Base-by-base conservation (phyloP, 2,888 invertebrate genomes). In the Anticlea derivata region DNA sequence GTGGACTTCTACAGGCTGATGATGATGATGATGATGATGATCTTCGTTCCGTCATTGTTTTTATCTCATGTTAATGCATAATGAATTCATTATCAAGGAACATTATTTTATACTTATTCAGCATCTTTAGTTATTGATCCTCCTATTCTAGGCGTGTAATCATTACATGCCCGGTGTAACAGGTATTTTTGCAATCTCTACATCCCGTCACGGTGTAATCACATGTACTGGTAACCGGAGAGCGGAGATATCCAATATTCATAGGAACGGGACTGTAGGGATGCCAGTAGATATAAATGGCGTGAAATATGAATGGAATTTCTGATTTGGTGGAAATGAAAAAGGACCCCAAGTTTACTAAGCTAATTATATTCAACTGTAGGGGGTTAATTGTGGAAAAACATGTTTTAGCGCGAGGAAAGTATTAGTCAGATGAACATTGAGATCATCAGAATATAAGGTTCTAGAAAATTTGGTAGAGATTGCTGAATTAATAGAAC, bases 241-340 rank as follows among this genome's bases (percentile, higher is more conserved):
- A 63, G 61, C 47, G 50, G 50, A 57, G 63, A 58, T 63, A 69
- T 65, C 52, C 48, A 66, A 70, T 70, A 68, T 63, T 63, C 58
- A 61, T 54, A 46, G 46, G 52, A 57, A 58, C 34, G 55, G 49
- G 46, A 22, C n/a, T 26, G 7, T 23, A 57, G 58, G 50, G 54
- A 31, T 52, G 56, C 55, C 23, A 7, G 22, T 33, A n/a, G 24
- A 2, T 6, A 13, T 29, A 27, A 22, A 6, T 17, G 29, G 20
- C 13, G 22, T 29, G n/a, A 44, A 44, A 38, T 34, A 39, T 50
- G 10, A 8, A 17, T 27, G 20, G 34, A 34, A 45, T 34, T 40
- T 27, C 23, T 45, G 7, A 46, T 29, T n/a, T 29, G 22, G 20
- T 10, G 12, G 27, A 29, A 38, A 38, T 35, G 13, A 12, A 29